Evolutionary conservation across 2,797 vertebrate genomes (phyloP), one percentile per base, ranked within the genome.

Genomic region (Eulemur rubriventer): DNA sequence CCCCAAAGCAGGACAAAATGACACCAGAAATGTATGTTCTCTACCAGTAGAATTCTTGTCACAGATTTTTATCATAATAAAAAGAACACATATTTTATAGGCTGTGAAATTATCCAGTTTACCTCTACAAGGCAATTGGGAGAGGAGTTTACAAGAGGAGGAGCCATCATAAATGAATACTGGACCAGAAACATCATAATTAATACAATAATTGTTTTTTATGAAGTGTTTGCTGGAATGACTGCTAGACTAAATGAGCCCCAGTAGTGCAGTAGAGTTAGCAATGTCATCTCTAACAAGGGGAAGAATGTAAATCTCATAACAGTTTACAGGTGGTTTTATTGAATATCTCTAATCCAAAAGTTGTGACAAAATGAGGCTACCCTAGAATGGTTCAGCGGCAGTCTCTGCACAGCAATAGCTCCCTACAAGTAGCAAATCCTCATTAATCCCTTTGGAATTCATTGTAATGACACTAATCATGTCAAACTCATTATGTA

Each of bases 401-500:
- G 85, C 91, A 96, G 89, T 7, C 92, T 95, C 88, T 72, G 91
- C 89, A 90, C 3, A 82, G 96, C 83, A 95, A 90, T 43, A 81
- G 67, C 94, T 97, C 0, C 41, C 95, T 96, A 96, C 94, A 97
- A 98, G 97, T 96, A 97, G 96, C 80, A 98, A 98, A 98, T 98
- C 97, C 93, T 96, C 97, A 97, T 98, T 98, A 98, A 98, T 98
- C 98, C 94, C 80, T 97, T 98, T 82, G 97, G 96, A 95, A 98
- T 97, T 98, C 97, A 78, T 97, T 97, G 89, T 97, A 98, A 98
- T 97, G 98, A 97, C 95, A 97, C 97, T 98, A 98, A 98, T 98
- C 89, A 11, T 72, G 93, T 97, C 97, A 93, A 97, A 98, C 91
- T 97, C 94, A 92, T 97, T 97, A 96, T 73, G 82, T 96, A 98